Percentiles rank a stretch among this genome's conserved stretches.
Conservation (phyloP, 2,888 invertebrate genomes). For the Tolmerus cingulatus region DNA sequence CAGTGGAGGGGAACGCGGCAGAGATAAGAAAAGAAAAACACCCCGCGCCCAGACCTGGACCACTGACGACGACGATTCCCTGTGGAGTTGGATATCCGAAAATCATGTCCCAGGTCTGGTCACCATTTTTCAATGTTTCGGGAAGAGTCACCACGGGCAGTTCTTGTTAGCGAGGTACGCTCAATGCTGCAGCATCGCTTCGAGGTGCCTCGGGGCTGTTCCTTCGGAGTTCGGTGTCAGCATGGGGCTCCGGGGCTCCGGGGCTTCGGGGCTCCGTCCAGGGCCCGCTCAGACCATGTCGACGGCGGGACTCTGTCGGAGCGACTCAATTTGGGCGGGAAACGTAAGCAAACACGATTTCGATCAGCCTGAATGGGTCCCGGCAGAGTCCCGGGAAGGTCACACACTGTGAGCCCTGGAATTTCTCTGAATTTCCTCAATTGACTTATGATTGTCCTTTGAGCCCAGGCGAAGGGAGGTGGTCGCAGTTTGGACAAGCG, state of each 20-base stretch:
- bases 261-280: not conserved
- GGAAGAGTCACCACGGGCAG: conserved; percentile 14
- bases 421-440: conserved; percentile 14
- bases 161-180: not conserved
- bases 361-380: not conserved
- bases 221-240: not conserved
- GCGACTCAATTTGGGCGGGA: conserved; percentile 1
- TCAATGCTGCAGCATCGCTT: not conserved
- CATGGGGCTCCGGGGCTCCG: not conserved
- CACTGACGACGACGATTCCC: conserved; percentile 40
- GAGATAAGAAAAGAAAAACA: not conserved
- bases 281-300: not conserved
- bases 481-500: conserved; percentile 11
- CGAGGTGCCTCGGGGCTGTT: not conserved
- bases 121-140: conserved; percentile 43
- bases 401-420: not conserved
- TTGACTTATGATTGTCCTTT: conserved; percentile 41
- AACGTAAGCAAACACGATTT: conserved; percentile 11
- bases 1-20: not conserved
- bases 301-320: not conserved
- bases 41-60: not conserved
- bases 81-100: conserved; percentile 43
- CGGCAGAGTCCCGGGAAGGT: not conserved
- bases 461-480: conserved; percentile 9
- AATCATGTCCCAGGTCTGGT: conserved; percentile 39